These are phyloP conservation scores for Carduelis carduelis DNA, from an alignment of 2,797 vertebrate genomes.

Conservation along the genomic window DNA sequence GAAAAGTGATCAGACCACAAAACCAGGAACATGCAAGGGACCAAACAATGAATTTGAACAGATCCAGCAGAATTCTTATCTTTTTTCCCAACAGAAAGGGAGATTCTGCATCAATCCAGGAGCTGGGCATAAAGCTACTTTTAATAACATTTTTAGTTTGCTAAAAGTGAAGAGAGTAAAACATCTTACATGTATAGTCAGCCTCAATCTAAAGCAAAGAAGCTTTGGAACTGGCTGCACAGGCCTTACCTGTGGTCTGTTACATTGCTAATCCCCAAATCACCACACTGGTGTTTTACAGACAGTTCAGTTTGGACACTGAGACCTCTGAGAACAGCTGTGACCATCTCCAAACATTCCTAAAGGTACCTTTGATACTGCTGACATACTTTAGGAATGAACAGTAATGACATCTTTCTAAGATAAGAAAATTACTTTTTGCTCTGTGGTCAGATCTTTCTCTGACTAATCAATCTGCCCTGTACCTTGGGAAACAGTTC, in stretches of 20 bases:
- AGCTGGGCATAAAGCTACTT: background rate
- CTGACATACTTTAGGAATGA: constrained; percentile 17
- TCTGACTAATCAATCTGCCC: constrained; percentile 1
- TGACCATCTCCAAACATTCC: background rate
- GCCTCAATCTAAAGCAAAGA: background rate
- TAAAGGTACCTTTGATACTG: background rate
- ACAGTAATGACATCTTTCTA: background rate
- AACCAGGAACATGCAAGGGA: background rate
- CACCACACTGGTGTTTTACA: background rate
- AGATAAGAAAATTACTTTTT: constrained; percentile 41
- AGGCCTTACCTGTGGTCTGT: background rate
- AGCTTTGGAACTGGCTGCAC: background rate
- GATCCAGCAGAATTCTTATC: background rate
- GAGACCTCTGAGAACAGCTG: background rate
- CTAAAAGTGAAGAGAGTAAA: background rate
- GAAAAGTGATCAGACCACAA: background rate
- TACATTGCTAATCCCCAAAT: background rate
- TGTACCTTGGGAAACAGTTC: background rate
- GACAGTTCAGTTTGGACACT: background rate
- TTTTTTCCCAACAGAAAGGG: background rate
- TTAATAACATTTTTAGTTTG: background rate
- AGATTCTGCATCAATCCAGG: background rate
- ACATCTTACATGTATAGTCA: background rate
- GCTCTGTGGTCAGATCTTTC: background rate
- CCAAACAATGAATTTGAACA: background rate